Evolutionary conservation across 2,888 invertebrate species (phyloP).

Genomic region (Copidosoma aretas): DNA sequence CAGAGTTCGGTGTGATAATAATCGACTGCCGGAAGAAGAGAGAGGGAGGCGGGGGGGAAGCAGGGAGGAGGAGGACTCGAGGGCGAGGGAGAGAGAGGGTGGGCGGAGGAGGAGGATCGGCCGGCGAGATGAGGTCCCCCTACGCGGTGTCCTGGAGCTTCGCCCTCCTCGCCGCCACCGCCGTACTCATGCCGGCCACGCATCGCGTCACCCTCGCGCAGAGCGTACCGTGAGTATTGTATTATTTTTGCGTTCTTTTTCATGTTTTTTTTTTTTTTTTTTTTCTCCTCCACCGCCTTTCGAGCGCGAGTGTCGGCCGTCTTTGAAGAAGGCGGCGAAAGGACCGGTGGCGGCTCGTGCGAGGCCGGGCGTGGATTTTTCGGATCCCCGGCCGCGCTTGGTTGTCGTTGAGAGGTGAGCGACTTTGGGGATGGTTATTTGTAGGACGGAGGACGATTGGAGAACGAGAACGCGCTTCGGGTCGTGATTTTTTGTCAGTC

Average conservation of each 20-base stretch:
- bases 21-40: background rate
- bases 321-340: too few relatives aligned
- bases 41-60: background rate
- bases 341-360: too few relatives aligned
- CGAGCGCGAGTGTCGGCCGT: too few relatives aligned
- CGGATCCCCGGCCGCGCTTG: too few relatives aligned
- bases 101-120: slow-evolving; percentile 39
- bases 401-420: too few relatives aligned
- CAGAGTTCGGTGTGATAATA: too few relatives aligned
- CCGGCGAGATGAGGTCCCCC: slow-evolving; percentile 54
- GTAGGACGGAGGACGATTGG: too few relatives aligned
- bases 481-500: too few relatives aligned
- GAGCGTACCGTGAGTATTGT: slow-evolving; percentile 68
- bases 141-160: slow-evolving; percentile 65
- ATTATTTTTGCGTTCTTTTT: background rate
- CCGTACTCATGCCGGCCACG: slow-evolving; percentile 67
- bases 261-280: background rate
- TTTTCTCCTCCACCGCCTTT: too few relatives aligned
- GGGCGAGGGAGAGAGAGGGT: slow-evolving; percentile 38
- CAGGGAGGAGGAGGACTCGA: slow-evolving; percentile 9
- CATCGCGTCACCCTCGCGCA: slow-evolving; percentile 64
- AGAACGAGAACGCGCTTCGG: too few relatives aligned
- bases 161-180: slow-evolving; percentile 60
- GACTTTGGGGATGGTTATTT: too few relatives aligned
- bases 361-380: too few relatives aligned